Base-by-base conservation (phyloP, 2,113 vertebrate species). In the Ploceus nigricollis region DNA sequence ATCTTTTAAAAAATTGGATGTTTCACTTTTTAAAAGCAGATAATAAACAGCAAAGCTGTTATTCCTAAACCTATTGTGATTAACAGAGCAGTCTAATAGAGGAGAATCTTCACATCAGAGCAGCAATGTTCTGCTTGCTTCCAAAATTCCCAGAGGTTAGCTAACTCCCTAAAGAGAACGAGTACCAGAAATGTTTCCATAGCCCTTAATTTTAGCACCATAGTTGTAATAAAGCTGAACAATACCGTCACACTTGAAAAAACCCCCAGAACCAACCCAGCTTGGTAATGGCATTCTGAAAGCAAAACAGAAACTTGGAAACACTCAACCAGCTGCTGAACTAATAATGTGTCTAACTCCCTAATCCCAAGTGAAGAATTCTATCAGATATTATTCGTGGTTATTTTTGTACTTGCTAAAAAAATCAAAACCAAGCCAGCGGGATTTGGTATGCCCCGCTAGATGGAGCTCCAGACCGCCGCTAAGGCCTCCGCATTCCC, bases 401-500 rank as follows among this genome's bases (percentile, higher is more conserved):
- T 72, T 93, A 65, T 57, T 82, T 71, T 33, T 14, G 37, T 40
- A 35, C 28, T 56, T 19, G 22, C 15, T 54, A 14, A 81, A 61
- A 31, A 11, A n/a, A 4, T 2, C 33, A 31, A 15, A 54, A 11
- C 30, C 7, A 63, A 4, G 21, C 19, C 37, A 7, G 28, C 13
- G 22, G 10, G 37, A 44, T 23, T 58, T 42, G n/a, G 35, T 23
- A 24, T 19, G 30, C 31, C 63, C 96, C 97, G 31, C 97, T 93
- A 98, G 98, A 93, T 97, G 97, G 97, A 95, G 73, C 88, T 77
- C 65, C 90, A 58, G 80, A 69, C 75, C 45, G 50, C 79, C 23
- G 33, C 39, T 24, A 44, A 31, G 8, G 23, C 70, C 3, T 15
- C 54, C 17, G 66, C 83, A 22, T 70, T 93, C 90, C 77, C 68